phyloP scores from a whole-genome alignment of 2,113 vertebrate genomes.

The Sander lucioperca region DNA sequence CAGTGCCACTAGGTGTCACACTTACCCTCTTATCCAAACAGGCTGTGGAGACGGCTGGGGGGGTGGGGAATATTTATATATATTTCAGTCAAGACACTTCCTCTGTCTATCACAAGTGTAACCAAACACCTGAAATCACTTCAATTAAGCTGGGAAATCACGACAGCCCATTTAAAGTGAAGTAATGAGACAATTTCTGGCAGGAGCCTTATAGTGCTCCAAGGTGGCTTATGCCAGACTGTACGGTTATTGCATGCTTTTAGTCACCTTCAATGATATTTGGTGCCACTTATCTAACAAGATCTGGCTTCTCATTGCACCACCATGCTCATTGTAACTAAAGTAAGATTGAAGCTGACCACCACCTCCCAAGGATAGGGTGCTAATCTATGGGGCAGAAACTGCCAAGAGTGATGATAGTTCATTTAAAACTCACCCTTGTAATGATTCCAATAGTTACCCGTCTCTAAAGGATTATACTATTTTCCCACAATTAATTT shows the following conservation, averaged over 20 bases:
- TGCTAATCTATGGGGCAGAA: background rate
- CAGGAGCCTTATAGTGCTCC: slow-evolving; percentile 38
- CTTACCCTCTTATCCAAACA: slow-evolving; percentile 55
- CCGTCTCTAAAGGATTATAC: background rate
- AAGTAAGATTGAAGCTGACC: slow-evolving; percentile 18
- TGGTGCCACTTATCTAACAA: slow-evolving; percentile 44
- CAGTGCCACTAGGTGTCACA: slow-evolving; percentile 76
- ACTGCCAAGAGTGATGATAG: background rate
- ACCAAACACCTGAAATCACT: slow-evolving; percentile 69
- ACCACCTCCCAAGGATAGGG: background rate
- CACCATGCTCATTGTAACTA: slow-evolving; percentile 27
- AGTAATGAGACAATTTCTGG: slow-evolving; percentile 51
- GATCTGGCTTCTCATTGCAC: slow-evolving; percentile 32
- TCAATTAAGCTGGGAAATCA: slow-evolving; percentile 52
- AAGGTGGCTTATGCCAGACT: slow-evolving; percentile 31
- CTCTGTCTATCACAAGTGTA: slow-evolving; percentile 41
- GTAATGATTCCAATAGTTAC: background rate
- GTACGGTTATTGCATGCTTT: slow-evolving; percentile 20
- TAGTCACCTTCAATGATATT: slow-evolving; percentile 35
- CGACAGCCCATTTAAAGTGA: slow-evolving; percentile 25
- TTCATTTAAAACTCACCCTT: slow-evolving; percentile 14
- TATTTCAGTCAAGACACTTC: slow-evolving; percentile 38
- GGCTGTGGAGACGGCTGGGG: background rate
- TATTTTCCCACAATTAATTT: background rate
- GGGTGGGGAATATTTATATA: slow-evolving; percentile 11